Evolutionary conservation across 37 sponge, comb jelly and placozoan genomes (phyloP).

Genomic region (Cliona cf. orientalis): DNA sequence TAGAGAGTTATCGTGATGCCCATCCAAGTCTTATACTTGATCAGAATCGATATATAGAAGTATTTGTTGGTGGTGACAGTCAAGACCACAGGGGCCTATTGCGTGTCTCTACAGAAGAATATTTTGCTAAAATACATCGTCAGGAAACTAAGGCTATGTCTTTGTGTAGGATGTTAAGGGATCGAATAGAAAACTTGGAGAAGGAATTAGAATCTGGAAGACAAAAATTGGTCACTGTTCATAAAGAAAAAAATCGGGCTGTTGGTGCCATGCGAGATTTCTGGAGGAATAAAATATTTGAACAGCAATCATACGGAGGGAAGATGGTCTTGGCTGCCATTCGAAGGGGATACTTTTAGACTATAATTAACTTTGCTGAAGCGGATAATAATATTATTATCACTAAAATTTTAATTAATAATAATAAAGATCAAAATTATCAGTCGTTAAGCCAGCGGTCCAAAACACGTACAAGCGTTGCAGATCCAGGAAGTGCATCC

Average conservation of each 20-base stretch:
- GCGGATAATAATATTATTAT: no score
- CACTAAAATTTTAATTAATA: no score
- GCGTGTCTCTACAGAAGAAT: not conserved
- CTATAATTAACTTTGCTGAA: no score
- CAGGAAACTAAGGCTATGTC: not conserved
- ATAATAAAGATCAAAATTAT: no score
- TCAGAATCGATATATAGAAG: not conserved
- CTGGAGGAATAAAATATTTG: not conserved
- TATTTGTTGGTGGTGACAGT: not conserved
- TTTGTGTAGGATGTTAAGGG: not conserved
- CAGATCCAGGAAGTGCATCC: no score
- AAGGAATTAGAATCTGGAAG: not conserved
- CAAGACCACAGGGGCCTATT: not conserved
- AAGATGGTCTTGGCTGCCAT: not conserved
- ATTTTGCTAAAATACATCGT: not conserved
- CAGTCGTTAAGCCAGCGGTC: no score
- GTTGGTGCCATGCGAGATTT: not conserved
- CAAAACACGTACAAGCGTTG: no score
- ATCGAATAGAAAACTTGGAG: not conserved
- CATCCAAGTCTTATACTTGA: not conserved
- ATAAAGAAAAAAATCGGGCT: not conserved
- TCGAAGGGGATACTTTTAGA: not conserved
- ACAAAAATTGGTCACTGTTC: not conserved
- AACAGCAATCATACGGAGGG: not conserved
- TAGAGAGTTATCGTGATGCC: no score